These are phyloP conservation scores for Pollenia amentaria DNA, from an alignment of 2,888 invertebrate species.

Conservation along the genomic window DNA sequence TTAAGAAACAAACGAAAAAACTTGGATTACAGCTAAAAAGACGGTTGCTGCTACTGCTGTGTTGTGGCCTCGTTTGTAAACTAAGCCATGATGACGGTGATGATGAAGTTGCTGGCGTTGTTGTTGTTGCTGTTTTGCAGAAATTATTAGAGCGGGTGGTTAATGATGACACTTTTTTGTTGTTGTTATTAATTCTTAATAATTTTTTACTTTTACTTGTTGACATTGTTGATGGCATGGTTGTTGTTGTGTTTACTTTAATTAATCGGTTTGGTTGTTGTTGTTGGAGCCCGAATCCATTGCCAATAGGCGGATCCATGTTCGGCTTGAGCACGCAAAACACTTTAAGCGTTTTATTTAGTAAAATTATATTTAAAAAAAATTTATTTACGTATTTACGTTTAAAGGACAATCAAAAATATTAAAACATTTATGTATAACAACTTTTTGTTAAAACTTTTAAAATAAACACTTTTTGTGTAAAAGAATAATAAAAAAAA, in stretches of 20 bases:
- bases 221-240: conserved; percentile 71
- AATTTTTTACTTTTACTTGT: conserved; percentile 74
- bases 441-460: conserved; percentile 7
- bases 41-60: conserved; percentile 20
- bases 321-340: conserved; percentile 58
- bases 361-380: neutral
- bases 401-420: neutral
- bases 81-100: conserved; percentile 18
- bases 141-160: conserved; percentile 56
- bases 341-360: conserved; percentile 45
- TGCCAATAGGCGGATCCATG: conserved; percentile 83
- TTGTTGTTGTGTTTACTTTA: conserved; percentile 34
- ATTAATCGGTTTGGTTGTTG: conserved; percentile 65
- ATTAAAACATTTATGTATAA: conserved; percentile 19
- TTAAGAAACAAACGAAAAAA: conserved; percentile 78
- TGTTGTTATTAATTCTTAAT: conserved; percentile 73
- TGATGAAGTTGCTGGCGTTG: conserved; percentile 16
- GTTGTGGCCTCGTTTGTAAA: conserved; percentile 34
- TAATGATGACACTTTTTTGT: conserved; percentile 67
- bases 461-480: neutral
- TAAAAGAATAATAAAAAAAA: conserved; percentile 8
- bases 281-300: conserved; percentile 82
- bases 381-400: conserved; percentile 1
- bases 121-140: conserved; percentile 42
- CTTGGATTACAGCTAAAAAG: conserved; percentile 76